Evolutionary conservation across 2,113 vertebrate genomes (phyloP).

Genomic region (Ptyas mucosa): DNA sequence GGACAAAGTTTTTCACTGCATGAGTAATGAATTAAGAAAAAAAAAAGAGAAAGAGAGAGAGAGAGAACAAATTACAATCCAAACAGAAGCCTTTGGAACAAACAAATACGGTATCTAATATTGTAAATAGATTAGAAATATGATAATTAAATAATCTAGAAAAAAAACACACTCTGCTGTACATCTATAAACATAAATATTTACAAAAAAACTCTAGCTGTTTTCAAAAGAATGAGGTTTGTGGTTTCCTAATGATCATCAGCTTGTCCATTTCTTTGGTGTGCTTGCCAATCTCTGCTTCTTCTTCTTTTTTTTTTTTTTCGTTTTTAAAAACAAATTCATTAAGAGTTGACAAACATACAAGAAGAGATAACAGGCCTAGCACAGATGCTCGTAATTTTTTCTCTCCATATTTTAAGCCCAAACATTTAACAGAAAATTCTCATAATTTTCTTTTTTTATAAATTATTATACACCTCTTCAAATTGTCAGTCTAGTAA

Average conservation of each 20-base stretch:
- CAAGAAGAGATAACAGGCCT: conserved; percentile 57
- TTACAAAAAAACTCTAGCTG: conserved; percentile 76
- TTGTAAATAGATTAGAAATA: conserved; percentile 80
- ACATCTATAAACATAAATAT: conserved; percentile 89
- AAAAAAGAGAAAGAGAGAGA: neutral
- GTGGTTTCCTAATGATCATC: conserved; percentile 71
- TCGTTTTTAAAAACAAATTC: conserved; percentile 32
- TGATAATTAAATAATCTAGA: conserved; percentile 92
- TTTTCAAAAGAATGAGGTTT: conserved; percentile 75
- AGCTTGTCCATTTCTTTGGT: conserved; percentile 77
- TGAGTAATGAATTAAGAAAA: conserved; percentile 53
- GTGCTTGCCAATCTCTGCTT: conserved; percentile 67
- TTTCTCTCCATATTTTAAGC: neutral
- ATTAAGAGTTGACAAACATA: conserved; percentile 58
- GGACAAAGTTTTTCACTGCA: conserved; percentile 59
- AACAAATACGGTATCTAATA: conserved; percentile 70
- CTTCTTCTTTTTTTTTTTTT: neutral
- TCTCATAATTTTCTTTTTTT: conserved; percentile 28
- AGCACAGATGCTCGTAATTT: conserved; percentile 35
- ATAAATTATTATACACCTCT: conserved; percentile 24
- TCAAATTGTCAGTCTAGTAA: conserved; percentile 21
- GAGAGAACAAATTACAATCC: conserved; percentile 18
- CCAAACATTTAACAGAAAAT: conserved; percentile 44
- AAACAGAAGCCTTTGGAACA: conserved; percentile 65
- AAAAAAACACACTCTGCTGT: conserved; percentile 87